Conservation (phyloP, 2,888 invertebrate genomes). For the Busseola fusca region DNA sequence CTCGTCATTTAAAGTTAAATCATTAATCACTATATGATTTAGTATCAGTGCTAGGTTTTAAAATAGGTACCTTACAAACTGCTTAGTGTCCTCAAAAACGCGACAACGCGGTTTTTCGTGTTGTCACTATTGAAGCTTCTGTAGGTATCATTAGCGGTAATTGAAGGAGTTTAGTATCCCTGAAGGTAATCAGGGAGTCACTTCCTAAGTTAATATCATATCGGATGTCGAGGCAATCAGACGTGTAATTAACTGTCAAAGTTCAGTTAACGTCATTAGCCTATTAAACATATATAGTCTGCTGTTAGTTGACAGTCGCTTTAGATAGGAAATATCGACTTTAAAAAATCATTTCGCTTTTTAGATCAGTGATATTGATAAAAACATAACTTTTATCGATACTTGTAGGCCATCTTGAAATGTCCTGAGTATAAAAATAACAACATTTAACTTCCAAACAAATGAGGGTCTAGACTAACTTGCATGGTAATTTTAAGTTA, state of each 20-base stretch:
- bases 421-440: not conserved
- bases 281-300: constrained; percentile 15
- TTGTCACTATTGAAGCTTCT: not conserved
- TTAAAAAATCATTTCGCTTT: constrained; percentile 3
- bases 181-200: constrained; percentile 29
- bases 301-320: constrained; percentile 3
- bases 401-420: constrained; percentile 27
- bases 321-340: constrained; percentile 3
- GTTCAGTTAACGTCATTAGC: constrained; percentile 38
- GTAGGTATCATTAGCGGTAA: constrained; percentile 32
- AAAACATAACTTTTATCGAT: constrained; percentile 22
- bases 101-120: not conserved
- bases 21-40: not conserved
- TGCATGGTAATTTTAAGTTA: constrained; percentile 62
- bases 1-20: not conserved
- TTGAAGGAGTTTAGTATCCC: constrained; percentile 36
- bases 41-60: not conserved
- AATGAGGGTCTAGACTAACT: constrained; percentile 63
- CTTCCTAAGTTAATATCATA: constrained; percentile 40
- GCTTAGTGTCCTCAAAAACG: not conserved
- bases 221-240: constrained; percentile 51
- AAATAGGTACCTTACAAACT: not conserved
- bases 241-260: constrained; percentile 52
- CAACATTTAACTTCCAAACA: constrained; percentile 27
- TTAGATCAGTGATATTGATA: constrained; percentile 7